Percentiles rank a stretch among this genome's conserved stretches.
phyloP scores from a whole-genome alignment of 2,797 vertebrate genomes.

The Bovichtus variegatus region DNA sequence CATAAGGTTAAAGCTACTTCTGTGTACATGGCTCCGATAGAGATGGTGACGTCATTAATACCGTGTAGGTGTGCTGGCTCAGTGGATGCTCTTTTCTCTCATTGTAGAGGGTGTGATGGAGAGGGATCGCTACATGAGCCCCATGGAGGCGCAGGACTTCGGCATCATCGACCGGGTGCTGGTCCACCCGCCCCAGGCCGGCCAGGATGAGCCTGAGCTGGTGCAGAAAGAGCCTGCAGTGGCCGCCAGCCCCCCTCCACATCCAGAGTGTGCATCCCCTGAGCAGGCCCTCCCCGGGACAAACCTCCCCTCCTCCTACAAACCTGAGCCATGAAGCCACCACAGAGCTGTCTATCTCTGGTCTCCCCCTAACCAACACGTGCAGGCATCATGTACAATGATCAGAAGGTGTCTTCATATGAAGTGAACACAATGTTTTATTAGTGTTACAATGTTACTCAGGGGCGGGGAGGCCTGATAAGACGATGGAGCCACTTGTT shows the following conservation, averaged over 20 bases:
- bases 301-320: conserved; percentile 77
- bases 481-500: background rate
- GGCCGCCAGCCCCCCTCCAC: conserved; percentile 59
- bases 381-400: background rate
- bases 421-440: background rate
- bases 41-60: background rate
- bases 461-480: background rate
- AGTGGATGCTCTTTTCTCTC: too few species aligned
- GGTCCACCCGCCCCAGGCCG: conserved; percentile 92
- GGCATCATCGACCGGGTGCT: conserved; percentile 93
- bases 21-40: background rate
- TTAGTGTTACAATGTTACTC: too few species aligned
- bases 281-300: conserved; percentile 53
- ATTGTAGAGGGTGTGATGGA: conserved; percentile 90
- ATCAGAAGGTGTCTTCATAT: background rate
- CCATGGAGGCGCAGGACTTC: conserved; percentile 94
- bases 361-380: background rate
- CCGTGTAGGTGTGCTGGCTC: background rate
- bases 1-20: background rate
- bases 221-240: conserved; percentile 86
- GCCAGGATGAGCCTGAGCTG: conserved; percentile 92
- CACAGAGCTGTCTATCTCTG: background rate
- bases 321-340: conserved; percentile 80
- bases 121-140: conserved; percentile 95
- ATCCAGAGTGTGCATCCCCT: conserved; percentile 41